Evolutionary conservation across 2,888 invertebrate species (phyloP), one percentile per base, ranked within the genome.

Genomic region (Epinotia bilunana): DNA sequence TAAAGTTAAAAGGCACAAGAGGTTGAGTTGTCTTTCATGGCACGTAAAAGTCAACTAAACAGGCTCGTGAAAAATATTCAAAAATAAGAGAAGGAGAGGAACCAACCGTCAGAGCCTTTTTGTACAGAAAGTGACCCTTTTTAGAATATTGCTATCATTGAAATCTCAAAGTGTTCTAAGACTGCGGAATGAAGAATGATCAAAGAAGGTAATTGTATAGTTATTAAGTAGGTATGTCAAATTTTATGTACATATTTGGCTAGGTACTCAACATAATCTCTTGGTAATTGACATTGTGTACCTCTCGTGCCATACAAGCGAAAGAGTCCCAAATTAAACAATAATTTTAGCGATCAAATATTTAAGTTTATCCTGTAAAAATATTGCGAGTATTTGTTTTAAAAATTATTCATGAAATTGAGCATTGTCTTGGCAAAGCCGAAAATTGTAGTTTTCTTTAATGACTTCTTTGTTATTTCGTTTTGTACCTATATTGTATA

Each of bases 401-500:
- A 49, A 53, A 53, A 67, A 60, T 43, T 71, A 70, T 74, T 73
- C 69, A 18, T 58, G 49, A 76, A 55, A 69, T 55, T 57, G 61
- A 62, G 58, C 39, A 65, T 62, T 57, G 55, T 72, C 72, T 33
- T 83, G 87, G 87, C 87, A 78, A 82, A 83, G 86, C 87, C 86
- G 79, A 73, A 76, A 63, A 67, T 76, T 76, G 76, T 79, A 78
- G 78, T 76, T 74, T 77, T 77, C 77, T 82, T 78, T 74, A 73
- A 82, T 80, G 80, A 55, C 74, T 74, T 81, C 78, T 87, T 87
- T 88, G 91, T 93, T 92, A 87, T 90, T 91, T 91, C 82, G 87
- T 90, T 92, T 91, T 88, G 84, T 90, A 90, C 80, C 80, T 88
- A 87, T 81, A 84, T 83, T 91, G 88, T 90, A 91, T 87, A 89